These are phyloP conservation scores for Hydriomena furcata DNA, from an alignment of 2,888 invertebrate species.

Conservation along the genomic window DNA sequence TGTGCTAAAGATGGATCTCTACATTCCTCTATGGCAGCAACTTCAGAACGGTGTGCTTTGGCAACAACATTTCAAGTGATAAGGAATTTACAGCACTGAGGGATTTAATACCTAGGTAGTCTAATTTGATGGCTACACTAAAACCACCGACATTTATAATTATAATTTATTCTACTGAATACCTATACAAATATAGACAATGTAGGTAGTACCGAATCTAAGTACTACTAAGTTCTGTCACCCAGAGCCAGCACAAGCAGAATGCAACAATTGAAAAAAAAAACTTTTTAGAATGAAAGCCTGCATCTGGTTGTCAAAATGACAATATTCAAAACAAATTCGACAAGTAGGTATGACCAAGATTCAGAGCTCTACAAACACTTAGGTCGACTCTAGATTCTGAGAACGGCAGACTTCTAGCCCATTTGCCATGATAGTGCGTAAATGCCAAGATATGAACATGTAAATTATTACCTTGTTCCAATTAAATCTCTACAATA, in stretches of 20 bases:
- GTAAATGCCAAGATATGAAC: constrained; percentile 48
- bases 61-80: constrained; percentile 1
- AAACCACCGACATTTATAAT: not conserved
- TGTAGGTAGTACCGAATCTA: too few species aligned
- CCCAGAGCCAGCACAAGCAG: too few species aligned
- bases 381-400: constrained; percentile 35
- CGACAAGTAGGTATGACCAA: too few species aligned
- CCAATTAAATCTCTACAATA: constrained; percentile 54
- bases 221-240: too few species aligned
- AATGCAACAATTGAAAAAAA: too few species aligned
- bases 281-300: too few species aligned
- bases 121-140: not conserved
- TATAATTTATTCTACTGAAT: too few species aligned
- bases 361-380: constrained; percentile 5
- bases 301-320: too few species aligned
- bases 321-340: too few species aligned
- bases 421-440: constrained; percentile 47
- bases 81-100: not conserved
- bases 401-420: constrained; percentile 45
- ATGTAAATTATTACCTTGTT: constrained; percentile 64
- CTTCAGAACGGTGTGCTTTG: not conserved
- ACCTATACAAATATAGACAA: too few species aligned
- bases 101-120: not conserved
- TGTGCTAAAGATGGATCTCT: not conserved
- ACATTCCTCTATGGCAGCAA: constrained; percentile 2